Percentiles rank a stretch among this genome's conserved stretches.
Conservation (phyloP, 2,888 invertebrate species). For the Deilephila elpenor region DNA sequence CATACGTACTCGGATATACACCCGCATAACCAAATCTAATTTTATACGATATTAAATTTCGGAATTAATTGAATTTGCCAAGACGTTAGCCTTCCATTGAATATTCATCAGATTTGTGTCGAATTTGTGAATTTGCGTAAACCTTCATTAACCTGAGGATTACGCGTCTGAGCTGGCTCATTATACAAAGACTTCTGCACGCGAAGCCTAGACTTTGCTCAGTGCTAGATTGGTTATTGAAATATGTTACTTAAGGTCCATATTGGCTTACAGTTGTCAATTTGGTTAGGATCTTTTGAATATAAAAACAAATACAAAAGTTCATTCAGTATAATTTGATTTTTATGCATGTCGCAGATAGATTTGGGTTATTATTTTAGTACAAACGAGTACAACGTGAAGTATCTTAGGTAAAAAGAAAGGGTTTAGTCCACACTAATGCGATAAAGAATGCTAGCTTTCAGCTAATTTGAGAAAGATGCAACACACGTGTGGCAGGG, state of each 20-base stretch:
- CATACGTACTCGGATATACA: too few species aligned
- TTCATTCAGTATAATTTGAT: too few species aligned
- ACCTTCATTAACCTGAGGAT: slow-evolving; percentile 17
- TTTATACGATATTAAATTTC: neutral
- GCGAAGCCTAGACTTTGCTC: neutral
- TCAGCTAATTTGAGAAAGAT: too few species aligned
- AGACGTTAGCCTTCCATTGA: slow-evolving; percentile 38
- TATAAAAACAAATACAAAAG: neutral
- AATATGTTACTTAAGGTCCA: neutral
- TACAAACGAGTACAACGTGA: too few species aligned
- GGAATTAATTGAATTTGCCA: slow-evolving; percentile 37
- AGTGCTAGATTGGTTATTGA: neutral
- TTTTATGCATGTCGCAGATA: too few species aligned
- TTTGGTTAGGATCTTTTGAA: neutral
- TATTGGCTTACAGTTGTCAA: neutral
- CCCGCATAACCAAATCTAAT: neutral
- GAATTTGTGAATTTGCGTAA: slow-evolving; percentile 31
- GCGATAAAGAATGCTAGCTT: too few species aligned
- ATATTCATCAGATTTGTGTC: slow-evolving; percentile 38
- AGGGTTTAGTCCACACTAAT: too few species aligned
- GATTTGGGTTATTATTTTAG: too few species aligned
- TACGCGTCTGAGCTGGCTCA: neutral
- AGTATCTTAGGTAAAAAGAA: too few species aligned
- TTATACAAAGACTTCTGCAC: neutral
- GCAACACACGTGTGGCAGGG: too few species aligned